phyloP scores from a whole-genome alignment of 1,140 invertebrate species.

The Psilanteris sp. region DNA sequence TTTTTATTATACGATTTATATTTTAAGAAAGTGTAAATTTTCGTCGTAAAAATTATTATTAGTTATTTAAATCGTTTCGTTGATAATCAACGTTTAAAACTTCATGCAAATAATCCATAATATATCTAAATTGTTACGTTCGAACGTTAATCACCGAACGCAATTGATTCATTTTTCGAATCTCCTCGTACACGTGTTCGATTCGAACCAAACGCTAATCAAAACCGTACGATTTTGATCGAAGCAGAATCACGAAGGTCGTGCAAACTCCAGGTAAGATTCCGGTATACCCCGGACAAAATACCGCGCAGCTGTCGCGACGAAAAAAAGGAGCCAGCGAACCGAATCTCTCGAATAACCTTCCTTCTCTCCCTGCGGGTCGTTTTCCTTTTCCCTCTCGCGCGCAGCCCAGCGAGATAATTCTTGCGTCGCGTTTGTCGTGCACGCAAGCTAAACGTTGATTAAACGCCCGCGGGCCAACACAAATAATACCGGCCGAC shows the following conservation, averaged over 20 bases:
- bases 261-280: constrained; percentile 37
- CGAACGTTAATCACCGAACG: too few relatives aligned
- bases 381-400: constrained; percentile 24
- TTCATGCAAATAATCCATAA: too few relatives aligned
- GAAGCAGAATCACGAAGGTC: constrained; percentile 26
- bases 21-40: too few relatives aligned
- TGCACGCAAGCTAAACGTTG: constrained; percentile 27
- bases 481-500: constrained; percentile 4
- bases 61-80: too few relatives aligned
- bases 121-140: too few relatives aligned
- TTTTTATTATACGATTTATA: too few relatives aligned
- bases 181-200: too few relatives aligned
- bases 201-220: too few relatives aligned
- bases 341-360: constrained; percentile 19
- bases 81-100: too few relatives aligned
- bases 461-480: constrained; percentile 35
- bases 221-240: constrained; percentile 7
- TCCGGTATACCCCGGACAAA: constrained; percentile 26
- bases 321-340: constrained; percentile 45
- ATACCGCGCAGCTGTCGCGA: constrained; percentile 53
- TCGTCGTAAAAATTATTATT: too few relatives aligned
- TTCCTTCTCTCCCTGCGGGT: neutral
- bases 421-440: constrained; percentile 26
- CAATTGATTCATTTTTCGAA: too few relatives aligned
- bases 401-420: constrained; percentile 30